phyloP scores from a whole-genome alignment of 2,113 vertebrate genomes.

The Capricornis sumatraensis region DNA sequence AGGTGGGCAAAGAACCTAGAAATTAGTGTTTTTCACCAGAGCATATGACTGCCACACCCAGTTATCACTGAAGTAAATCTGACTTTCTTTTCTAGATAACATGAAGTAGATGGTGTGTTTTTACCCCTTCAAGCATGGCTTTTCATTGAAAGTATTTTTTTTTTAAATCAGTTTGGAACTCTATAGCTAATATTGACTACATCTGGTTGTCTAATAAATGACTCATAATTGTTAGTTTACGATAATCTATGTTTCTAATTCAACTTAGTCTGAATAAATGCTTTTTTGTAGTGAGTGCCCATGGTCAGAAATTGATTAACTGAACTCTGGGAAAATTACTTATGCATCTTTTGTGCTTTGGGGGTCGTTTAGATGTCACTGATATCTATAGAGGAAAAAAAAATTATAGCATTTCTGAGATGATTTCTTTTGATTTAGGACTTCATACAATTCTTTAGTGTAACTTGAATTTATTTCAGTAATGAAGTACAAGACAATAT shows the following conservation, averaged over 20 bases:
- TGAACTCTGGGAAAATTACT: constrained; percentile 29
- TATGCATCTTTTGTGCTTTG: constrained; percentile 14
- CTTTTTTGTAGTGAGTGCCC: not conserved
- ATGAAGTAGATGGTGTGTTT: not conserved
- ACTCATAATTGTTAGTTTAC: not conserved
- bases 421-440: not conserved
- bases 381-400: not conserved
- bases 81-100: constrained; percentile 5
- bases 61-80: not conserved
- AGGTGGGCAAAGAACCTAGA: not conserved
- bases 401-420: not conserved
- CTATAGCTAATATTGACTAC: constrained; percentile 24
- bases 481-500: not conserved
- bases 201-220: constrained; percentile 3
- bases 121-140: not conserved
- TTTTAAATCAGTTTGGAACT: not conserved
- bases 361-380: not conserved
- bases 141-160: constrained; percentile 18
- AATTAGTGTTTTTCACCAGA: not conserved
- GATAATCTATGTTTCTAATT: constrained; percentile 44
- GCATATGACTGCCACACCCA: not conserved
- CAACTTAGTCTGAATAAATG: constrained; percentile 28
- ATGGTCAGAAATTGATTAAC: constrained; percentile 33
- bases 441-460: not conserved
- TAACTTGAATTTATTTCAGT: not conserved